Base-by-base conservation (phyloP, 2,797 vertebrate genomes). In the Aldrovandia affinis region DNA sequence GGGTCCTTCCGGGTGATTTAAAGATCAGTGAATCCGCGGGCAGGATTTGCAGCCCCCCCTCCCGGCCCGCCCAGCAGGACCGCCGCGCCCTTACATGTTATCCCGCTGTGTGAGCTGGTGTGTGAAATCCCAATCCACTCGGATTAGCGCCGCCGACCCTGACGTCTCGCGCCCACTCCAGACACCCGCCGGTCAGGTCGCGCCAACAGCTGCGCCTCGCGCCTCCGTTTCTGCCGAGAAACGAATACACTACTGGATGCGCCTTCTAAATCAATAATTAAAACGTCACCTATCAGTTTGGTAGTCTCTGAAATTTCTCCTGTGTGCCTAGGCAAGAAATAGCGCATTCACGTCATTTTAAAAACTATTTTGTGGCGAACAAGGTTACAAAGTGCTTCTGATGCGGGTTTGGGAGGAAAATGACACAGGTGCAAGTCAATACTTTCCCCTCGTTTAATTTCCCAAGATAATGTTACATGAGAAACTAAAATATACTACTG, bases 141-240 rank as follows among this genome's bases (percentile, higher is more conserved):
- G 89, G 93, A 90, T 92, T 91, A 92, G 88, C 87, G 87, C 88
- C 86, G 68, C 85, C 87, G 89, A 91, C 93, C 92, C 90, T 90
- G 88, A 88, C 54, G 84, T 85, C 83, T 86, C 92, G 93, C 91
- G 90, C 90, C 86, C 91, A 89, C 90, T 92, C 91, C 90, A 90
- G 92, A 90, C 92, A 87, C 63, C 52, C 28, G 33, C 47, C 57
- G 28, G 55, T 81, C 42, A 47, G 36, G 80, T 81, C 39, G 36
- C 1, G 42, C 30, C 20, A 44, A 47, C 59, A n/a, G 22, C 80
- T 65, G 59, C 12, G 20, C 89, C 89, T 85, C 85, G 86, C 90
- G 87, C 88, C 88, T 87, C 92, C 93, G 88, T 90, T 88, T 85
- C 91, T 90, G 90, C 92, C 90, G 91, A 92, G 93, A 91, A 94